Evolutionary conservation across 2,888 invertebrate genomes (phyloP).

Genomic region (Choristoneura rosaceana): DNA sequence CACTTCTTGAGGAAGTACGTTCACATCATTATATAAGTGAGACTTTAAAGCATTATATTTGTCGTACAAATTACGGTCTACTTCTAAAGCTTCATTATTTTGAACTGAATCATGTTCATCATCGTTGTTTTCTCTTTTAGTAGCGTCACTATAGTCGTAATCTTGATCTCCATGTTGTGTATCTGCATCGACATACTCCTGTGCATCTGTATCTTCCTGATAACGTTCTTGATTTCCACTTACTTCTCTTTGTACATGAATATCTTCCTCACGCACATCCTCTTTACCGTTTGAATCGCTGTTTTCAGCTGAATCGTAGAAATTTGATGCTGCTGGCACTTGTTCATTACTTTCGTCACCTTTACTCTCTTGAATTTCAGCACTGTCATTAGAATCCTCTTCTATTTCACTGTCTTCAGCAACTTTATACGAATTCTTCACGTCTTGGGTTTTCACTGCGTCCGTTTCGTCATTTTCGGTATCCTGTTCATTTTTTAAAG

Average conservation of each 20-base stretch:
- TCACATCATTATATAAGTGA: conserved; percentile 56
- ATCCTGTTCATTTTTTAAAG: conserved; percentile 52
- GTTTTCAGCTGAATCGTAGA: conserved; percentile 39
- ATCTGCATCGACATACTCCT: conserved; percentile 49
- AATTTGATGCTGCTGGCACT: conserved; percentile 31
- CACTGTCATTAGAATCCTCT: conserved; percentile 59
- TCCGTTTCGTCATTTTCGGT: conserved; percentile 44
- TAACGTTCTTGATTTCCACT: conserved; percentile 15
- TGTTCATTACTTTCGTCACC: conserved; percentile 35
- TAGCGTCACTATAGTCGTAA: conserved; percentile 44
- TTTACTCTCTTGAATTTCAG: conserved; percentile 50
- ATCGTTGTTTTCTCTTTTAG: conserved; percentile 44
- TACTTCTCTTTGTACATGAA: conserved; percentile 19
- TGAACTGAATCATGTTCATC: conserved; percentile 44
- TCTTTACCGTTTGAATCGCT: conserved; percentile 41
- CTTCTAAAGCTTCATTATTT: conserved; percentile 45
- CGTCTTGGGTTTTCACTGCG: conserved; percentile 4
- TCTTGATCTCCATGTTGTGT: conserved; percentile 47
- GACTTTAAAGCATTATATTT: conserved; percentile 60
- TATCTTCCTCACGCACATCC: conserved; percentile 42
- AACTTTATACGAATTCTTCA: conserved; percentile 41
- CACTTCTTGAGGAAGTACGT: conserved; percentile 58
- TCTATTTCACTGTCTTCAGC: conserved; percentile 51
- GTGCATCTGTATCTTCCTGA: conserved; percentile 34
- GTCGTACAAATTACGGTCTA: conserved; percentile 54